These are phyloP conservation scores for Betta splendens DNA, from an alignment of 2,797 vertebrate species.

Conservation along the genomic window DNA sequence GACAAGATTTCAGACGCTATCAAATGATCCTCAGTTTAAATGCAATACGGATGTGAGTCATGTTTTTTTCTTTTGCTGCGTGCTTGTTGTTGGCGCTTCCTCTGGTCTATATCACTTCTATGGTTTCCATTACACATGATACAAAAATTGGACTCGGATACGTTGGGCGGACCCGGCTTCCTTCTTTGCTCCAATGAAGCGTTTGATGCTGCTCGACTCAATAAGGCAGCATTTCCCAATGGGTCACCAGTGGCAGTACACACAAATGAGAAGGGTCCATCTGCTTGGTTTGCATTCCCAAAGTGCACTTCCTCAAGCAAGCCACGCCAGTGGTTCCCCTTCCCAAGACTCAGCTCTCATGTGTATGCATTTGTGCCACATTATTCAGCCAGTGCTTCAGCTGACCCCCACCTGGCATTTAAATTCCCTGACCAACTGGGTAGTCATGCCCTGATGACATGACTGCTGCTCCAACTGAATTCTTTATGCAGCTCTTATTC, in stretches of 20 bases:
- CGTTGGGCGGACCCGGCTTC: conserved; percentile 63
- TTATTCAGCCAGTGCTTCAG: conserved; percentile 85
- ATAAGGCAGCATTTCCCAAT: conserved; percentile 79
- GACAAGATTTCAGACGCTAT: conserved; percentile 33
- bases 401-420: conserved; percentile 89
- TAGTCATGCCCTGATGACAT: conserved; percentile 84
- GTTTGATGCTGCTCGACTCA: conserved; percentile 79
- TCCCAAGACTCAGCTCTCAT: conserved; percentile 73
- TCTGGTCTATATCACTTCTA: conserved; percentile 39
- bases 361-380: conserved; percentile 85
- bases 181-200: conserved; percentile 81
- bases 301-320: conserved; percentile 82
- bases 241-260: conserved; percentile 78
- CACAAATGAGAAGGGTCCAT: conserved; percentile 81
- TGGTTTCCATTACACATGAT: conserved; percentile 57
- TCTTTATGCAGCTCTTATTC: conserved; percentile 80
- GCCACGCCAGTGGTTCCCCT: conserved; percentile 75
- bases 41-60: conserved; percentile 10
- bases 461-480: conserved; percentile 79
- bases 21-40: conserved; percentile 32
- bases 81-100: conserved; percentile 45
- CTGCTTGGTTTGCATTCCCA: conserved; percentile 77
- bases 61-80: conserved; percentile 21
- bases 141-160: conserved; percentile 54
- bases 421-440: conserved; percentile 84